These are phyloP conservation scores for Drosophila trapezifrons DNA, from an alignment of 1,140 invertebrate genomes.

Conservation along the genomic window DNA sequence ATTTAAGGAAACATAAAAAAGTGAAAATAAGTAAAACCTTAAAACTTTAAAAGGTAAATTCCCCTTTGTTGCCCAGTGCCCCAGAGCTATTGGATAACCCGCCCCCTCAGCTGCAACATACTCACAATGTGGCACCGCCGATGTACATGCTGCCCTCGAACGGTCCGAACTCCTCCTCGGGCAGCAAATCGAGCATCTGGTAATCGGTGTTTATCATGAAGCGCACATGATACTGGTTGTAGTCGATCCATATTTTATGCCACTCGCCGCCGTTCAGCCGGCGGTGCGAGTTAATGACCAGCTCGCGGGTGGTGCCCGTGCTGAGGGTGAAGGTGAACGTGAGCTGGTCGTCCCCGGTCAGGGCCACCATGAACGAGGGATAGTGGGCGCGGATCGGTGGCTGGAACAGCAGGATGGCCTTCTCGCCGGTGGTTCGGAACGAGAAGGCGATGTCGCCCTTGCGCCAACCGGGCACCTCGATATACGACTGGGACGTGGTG, in stretches of 20 bases:
- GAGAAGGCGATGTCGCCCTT: conserved; percentile 96
- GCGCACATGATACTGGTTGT: conserved; percentile 96
- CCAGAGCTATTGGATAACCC: not conserved
- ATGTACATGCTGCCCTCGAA: conserved; percentile 97
- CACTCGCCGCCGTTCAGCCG: conserved; percentile 95
- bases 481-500: conserved; percentile 95
- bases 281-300: conserved; percentile 91
- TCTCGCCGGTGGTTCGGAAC: conserved; percentile 95
- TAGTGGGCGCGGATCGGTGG: conserved; percentile 94
- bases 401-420: conserved; percentile 95
- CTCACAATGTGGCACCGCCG: conserved; percentile 94
- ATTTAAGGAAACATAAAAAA: not conserved
- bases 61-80: not conserved
- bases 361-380: conserved; percentile 94
- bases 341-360: conserved; percentile 93
- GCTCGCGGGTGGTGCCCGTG: conserved; percentile 90
- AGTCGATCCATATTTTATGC: conserved; percentile 98
- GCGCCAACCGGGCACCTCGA: conserved; percentile 95
- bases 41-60: not conserved
- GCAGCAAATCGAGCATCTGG: conserved; percentile 92
- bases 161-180: conserved; percentile 94
- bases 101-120: conserved; percentile 35
- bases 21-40: too few relatives aligned
- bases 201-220: conserved; percentile 96
- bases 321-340: conserved; percentile 96